Evolutionary conservation across 2,797 vertebrate species (phyloP).

Genomic region (Phoeniculus purpureus): DNA sequence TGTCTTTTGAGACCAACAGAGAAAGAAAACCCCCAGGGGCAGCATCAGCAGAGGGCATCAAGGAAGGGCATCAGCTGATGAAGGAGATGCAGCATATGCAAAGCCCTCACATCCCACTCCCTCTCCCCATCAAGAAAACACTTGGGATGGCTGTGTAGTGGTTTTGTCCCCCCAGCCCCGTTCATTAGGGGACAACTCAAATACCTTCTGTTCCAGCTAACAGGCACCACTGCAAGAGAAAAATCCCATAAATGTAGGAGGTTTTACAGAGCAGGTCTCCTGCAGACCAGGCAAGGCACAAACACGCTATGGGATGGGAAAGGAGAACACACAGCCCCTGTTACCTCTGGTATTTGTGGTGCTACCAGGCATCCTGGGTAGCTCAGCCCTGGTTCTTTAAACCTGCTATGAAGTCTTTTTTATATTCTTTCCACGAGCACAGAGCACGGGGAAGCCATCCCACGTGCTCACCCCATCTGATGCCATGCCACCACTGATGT

Average conservation of each 20-base stretch:
- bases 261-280: not conserved
- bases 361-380: not conserved
- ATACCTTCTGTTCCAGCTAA: not conserved
- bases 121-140: not conserved
- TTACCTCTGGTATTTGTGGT: not conserved
- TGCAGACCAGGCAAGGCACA: not conserved
- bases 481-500: fast-evolving
- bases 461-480: not conserved
- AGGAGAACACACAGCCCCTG: not conserved
- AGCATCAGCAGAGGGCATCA: not conserved
- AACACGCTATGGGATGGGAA: fast-evolving
- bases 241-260: not conserved
- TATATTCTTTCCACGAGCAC: not conserved
- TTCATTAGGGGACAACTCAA: not conserved
- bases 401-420: not conserved
- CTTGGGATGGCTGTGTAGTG: not conserved
- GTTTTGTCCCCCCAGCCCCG: fast-evolving
- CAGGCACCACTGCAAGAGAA: not conserved
- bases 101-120: not conserved
- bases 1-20: not conserved
- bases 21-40: not conserved
- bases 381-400: not conserved
- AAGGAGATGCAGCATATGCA: fast-evolving
- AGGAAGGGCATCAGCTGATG: fast-evolving
- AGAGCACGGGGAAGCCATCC: not conserved